These are phyloP conservation scores for Mythimna pallens DNA, from an alignment of 2,888 invertebrate species.

Conservation along the genomic window DNA sequence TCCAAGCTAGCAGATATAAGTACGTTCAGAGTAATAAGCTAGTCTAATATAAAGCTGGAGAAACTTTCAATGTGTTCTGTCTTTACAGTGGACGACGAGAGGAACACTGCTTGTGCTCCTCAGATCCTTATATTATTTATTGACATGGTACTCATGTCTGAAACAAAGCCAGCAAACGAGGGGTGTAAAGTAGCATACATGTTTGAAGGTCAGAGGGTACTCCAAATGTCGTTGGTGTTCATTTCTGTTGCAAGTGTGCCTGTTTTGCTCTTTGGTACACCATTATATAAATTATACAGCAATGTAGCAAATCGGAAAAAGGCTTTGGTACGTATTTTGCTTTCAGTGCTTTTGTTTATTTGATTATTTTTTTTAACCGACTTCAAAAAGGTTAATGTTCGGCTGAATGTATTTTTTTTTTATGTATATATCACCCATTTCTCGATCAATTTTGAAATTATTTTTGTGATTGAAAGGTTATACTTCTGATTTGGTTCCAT, in stretches of 20 bases:
- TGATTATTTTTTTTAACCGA: too few species aligned
- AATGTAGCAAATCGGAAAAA: slow-evolving; percentile 66
- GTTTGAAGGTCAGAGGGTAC: slow-evolving; percentile 85
- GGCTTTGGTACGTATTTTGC: slow-evolving; percentile 60
- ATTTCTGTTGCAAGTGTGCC: slow-evolving; percentile 92
- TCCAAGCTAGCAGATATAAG: not conserved
- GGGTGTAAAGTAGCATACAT: slow-evolving; percentile 89
- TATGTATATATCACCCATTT: too few species aligned
- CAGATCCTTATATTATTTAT: slow-evolving; percentile 94
- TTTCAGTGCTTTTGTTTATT: not conserved
- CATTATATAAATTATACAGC: slow-evolving; percentile 85
- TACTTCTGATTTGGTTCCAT: too few species aligned
- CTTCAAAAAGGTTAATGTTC: too few species aligned
- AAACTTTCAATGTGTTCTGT: not conserved
- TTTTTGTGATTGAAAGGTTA: too few species aligned
- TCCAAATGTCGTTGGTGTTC: slow-evolving; percentile 92
- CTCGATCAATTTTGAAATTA: too few species aligned
- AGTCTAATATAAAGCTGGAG: not conserved
- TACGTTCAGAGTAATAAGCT: not conserved
- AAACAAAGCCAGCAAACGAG: slow-evolving; percentile 67
- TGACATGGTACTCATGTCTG: slow-evolving; percentile 92
- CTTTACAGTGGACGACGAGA: slow-evolving; percentile 67
- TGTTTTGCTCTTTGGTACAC: slow-evolving; percentile 94
- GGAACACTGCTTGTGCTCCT: slow-evolving; percentile 92
- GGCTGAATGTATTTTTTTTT: too few species aligned